A percentile compares a stretch with the other conserved stretches of the same genome.
These are phyloP conservation scores for Cryptoprocta ferox DNA, from an alignment of 2,797 vertebrate species.

Conservation along the genomic window DNA sequence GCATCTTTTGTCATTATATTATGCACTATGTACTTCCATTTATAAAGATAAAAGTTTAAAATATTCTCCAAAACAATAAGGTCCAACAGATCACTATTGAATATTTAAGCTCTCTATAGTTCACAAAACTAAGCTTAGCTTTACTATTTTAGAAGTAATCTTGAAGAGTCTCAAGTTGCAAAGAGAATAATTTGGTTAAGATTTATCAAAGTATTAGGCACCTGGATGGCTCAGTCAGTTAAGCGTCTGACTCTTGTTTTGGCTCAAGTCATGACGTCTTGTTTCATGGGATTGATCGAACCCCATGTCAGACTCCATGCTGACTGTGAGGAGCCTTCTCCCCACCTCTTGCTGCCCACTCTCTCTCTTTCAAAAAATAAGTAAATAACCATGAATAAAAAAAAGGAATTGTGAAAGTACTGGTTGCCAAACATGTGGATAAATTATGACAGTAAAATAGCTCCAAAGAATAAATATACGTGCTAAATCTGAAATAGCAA, in stretches of 20 bases:
- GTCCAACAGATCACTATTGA: neutral
- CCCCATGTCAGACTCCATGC: no score
- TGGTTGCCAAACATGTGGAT: neutral
- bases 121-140: neutral
- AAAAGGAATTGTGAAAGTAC: neutral
- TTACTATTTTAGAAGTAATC: neutral
- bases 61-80: neutral
- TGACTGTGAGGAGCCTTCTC: no score
- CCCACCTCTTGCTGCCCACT: no score
- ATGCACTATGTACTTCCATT: neutral
- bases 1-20: neutral
- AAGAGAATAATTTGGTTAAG: neutral
- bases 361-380: no score
- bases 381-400: no score
- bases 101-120: neutral
- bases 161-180: neutral
- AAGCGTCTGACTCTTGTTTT: no score
- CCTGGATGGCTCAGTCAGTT: no score
- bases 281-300: no score
- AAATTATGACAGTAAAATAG: neutral
- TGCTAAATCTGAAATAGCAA: neutral
- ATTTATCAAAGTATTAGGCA: neutral
- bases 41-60: neutral
- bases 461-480: neutral
- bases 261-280: no score